Base-by-base conservation (phyloP, 2,888 invertebrate genomes). In the Sinhomidia bicolor region DNA sequence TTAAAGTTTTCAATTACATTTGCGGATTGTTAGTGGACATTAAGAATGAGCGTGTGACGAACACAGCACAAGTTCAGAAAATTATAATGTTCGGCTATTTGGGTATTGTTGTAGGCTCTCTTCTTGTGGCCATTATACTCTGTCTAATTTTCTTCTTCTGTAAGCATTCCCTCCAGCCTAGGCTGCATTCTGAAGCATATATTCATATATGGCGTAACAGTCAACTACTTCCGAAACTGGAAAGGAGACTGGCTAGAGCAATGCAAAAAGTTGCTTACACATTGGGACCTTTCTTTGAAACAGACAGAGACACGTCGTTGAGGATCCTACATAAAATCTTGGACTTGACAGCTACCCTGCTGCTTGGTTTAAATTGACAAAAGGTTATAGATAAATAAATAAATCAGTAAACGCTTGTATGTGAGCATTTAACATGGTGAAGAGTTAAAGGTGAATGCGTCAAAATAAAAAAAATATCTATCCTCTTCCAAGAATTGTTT, bases 151-250 rank as follows among this genome's bases (percentile, higher is more conserved):
- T 26, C n/a, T 81, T 81, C 32, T 81, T 81, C 23, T 81, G 47
- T 26, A 36, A 81, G 6, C 81, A 81, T 14, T 65, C 81, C n/a
- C 44, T 65, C 3, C 44, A 65, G 17, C 81, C 81, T n/a, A n/a
- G 9, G 9, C 1, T 65, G 1, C 17, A 62, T 12, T 81, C 65
- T 5, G 17, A 9, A 9, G 6, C 23, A 29, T 81, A 65, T 23
- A 81, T 65, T n/a, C 4, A 14, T 1, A 26, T 62, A 9, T 81
- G 81, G 81, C 26, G 65, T 9, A 26, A 44, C 12, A 20, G 12
- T 29, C 65, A 47, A 51, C 29, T 20, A n/a, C 65, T 81, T 23
- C 65, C 81, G 12, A 41, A n/a, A n/a, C 5, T 47, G n/a, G 65
- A 81, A 47, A 41, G 29, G 17, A 81, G 23, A 41, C 81, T 47